Conservation (phyloP, 1,140 invertebrate genomes). For the Temnothorax curvispinosus region DNA sequence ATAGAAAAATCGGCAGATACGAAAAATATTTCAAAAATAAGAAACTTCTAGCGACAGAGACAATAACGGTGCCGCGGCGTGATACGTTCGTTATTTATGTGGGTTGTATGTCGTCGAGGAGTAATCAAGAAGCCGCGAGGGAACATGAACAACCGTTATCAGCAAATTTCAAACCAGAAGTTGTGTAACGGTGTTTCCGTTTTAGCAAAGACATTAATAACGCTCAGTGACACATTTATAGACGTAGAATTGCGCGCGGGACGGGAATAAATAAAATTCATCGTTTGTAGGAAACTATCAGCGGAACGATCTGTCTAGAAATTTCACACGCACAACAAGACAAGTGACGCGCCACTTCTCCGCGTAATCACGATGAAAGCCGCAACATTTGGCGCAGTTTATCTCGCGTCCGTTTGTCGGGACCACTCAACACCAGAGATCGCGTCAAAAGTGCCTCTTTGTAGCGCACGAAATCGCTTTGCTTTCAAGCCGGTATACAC, state of each 20-base stretch:
- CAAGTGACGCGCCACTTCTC: neutral
- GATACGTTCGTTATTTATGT: neutral
- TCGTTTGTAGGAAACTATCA: neutral
- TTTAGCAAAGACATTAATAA: neutral
- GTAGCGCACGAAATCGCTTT: constrained; percentile 5
- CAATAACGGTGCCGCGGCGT: neutral
- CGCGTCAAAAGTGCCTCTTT: constrained; percentile 31
- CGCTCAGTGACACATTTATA: neutral
- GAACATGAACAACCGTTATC: neutral
- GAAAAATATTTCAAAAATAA: neutral
- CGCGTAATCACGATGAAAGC: neutral
- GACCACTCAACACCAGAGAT: constrained; percentile 1
- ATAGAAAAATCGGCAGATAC: neutral
- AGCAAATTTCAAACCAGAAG: neutral
- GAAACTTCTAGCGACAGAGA: neutral
- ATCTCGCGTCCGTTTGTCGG: neutral
- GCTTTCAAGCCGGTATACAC: neutral
- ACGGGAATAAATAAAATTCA: neutral
- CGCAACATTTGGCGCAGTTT: neutral
- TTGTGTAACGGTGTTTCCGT: neutral
- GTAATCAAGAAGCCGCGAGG: neutral
- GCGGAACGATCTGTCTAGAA: neutral
- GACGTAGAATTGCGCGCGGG: neutral
- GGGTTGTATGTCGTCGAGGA: neutral
- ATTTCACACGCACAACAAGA: neutral